Conservation (phyloP, 2,113 vertebrate species). For the Paralichthys olivaceus region DNA sequence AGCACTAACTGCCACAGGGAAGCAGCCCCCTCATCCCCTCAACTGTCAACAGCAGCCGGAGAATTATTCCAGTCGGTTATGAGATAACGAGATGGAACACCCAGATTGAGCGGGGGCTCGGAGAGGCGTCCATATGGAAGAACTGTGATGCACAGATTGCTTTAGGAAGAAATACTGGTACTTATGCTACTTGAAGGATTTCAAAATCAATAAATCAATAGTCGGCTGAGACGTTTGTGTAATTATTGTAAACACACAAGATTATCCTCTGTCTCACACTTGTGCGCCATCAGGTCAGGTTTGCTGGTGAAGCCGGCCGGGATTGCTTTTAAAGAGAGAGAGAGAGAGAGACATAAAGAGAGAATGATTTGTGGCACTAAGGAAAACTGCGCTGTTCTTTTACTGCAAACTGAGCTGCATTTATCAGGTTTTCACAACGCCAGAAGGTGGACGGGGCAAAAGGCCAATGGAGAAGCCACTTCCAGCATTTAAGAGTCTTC, state of each 20-base stretch:
- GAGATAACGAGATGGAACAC: constrained; percentile 1
- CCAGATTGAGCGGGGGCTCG: background rate
- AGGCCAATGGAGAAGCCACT: constrained; percentile 20
- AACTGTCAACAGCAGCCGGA: constrained; percentile 22
- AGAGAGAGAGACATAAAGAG: constrained; percentile 3
- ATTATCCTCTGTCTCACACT: background rate
- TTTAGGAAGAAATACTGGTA: background rate
- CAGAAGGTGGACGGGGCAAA: constrained; percentile 16
- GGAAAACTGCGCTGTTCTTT: constrained; percentile 10
- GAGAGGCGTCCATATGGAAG: background rate
- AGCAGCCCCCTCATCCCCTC: background rate
- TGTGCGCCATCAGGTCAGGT: constrained; percentile 4
- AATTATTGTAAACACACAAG: constrained; percentile 19
- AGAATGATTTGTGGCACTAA: constrained; percentile 24
- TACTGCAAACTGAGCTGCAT: constrained; percentile 31
- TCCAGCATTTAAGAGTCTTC: constrained; percentile 29
- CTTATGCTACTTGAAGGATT: background rate
- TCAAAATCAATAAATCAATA: constrained; percentile 19
- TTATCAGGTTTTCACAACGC: constrained; percentile 7
- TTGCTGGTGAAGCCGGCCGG: background rate
- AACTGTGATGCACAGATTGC: background rate
- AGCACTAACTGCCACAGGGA: background rate
- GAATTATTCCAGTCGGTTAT: background rate
- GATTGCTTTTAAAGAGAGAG: constrained; percentile 12
- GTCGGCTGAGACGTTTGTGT: background rate